A percentile compares a stretch with the other conserved stretches of the same genome.
Evolutionary conservation across 1,140 invertebrate species (phyloP).

Genomic region (Bombus superbus): DNA sequence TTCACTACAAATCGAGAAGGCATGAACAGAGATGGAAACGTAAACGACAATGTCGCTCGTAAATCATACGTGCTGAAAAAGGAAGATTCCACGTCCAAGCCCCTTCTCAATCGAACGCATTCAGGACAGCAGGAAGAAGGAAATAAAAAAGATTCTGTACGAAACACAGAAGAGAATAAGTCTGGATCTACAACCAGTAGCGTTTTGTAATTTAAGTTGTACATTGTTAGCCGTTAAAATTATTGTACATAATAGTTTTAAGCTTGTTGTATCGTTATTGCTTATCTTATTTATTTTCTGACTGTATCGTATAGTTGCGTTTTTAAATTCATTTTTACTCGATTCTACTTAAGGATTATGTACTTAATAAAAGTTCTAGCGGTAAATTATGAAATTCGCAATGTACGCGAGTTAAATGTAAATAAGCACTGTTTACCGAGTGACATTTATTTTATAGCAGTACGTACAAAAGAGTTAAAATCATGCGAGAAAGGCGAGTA

Average conservation of each 20-base stretch:
- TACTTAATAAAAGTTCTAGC: slow-evolving; percentile 6
- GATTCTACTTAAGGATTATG: not conserved
- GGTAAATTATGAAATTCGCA: not conserved
- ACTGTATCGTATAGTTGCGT: not conserved
- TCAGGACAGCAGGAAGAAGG: slow-evolving; percentile 35
- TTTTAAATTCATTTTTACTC: not conserved
- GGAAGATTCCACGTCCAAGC: slow-evolving; percentile 41
- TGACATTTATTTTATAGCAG: not conserved
- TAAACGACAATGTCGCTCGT: slow-evolving; percentile 39
- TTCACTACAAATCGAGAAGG: slow-evolving; percentile 40
- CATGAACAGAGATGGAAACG: slow-evolving; percentile 21
- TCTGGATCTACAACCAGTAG: slow-evolving; percentile 56
- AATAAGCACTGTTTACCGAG: not conserved
- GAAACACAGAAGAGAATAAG: slow-evolving; percentile 39
- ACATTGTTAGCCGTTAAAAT: not conserved
- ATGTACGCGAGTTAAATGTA: not conserved
- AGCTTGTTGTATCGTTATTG: not conserved
- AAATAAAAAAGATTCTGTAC: slow-evolving; percentile 50
- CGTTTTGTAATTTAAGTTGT: slow-evolving; percentile 40
- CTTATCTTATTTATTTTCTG: slow-evolving; percentile 32
- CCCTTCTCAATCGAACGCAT: slow-evolving; percentile 50
- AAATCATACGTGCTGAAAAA: slow-evolving; percentile 42
- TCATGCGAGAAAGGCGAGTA: not conserved
- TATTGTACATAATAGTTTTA: slow-evolving; percentile 32
- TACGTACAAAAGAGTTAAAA: not conserved